Base-by-base conservation (phyloP, 2,113 vertebrate species). In the Promerops cafer region DNA sequence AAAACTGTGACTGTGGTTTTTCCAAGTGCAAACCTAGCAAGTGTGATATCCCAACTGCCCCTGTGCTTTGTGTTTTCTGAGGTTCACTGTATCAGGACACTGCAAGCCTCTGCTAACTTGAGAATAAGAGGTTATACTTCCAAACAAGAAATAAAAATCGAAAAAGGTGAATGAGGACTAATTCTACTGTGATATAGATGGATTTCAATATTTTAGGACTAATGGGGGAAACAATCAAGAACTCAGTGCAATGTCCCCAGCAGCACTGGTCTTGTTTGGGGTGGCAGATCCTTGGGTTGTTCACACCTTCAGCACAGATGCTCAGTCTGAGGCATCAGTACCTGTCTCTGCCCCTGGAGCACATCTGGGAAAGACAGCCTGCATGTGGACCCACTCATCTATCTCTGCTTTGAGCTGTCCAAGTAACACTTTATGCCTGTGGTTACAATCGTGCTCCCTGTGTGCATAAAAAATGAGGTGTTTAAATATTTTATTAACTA, bases 401-500 rank as follows among this genome's bases (percentile, higher is more conserved):
- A 15, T n/a, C 87, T 42, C 59, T 74, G 30, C 28, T 56, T 47
- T 27, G 21, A 44, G 65, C 76, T 59, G 42, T n/a, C 84, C 72
- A 61, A 81, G 33, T 17, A 80, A 33, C 50, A 8, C 47, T 79
- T 90, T 35, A 47, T 42, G 81, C 20, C 69, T 89, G 71, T 93
- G 89, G 87, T 83, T 81, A 78, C 59, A 83, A 6, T 20, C 33
- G 2, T 21, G 35, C 39, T 94, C 65, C 84, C 74, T 9, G 22
- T n/a, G 57, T 82, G 40, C 70, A 70, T 64, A 71, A 90, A 90
- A 94, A 70, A 72, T 63, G 65, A 87, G 81, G 52, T 82, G 69
- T 59, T 93, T 84, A 94, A 97, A 87, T 95, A 68, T 94, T 95
- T 93, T 89, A 87, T 89, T 91, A 91, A 85, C 74, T 59, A 45